A percentile compares a stretch with the other conserved stretches of the same genome.
Evolutionary conservation across 2,888 invertebrate species (phyloP).

Genomic region (Alsophila aescularia): DNA sequence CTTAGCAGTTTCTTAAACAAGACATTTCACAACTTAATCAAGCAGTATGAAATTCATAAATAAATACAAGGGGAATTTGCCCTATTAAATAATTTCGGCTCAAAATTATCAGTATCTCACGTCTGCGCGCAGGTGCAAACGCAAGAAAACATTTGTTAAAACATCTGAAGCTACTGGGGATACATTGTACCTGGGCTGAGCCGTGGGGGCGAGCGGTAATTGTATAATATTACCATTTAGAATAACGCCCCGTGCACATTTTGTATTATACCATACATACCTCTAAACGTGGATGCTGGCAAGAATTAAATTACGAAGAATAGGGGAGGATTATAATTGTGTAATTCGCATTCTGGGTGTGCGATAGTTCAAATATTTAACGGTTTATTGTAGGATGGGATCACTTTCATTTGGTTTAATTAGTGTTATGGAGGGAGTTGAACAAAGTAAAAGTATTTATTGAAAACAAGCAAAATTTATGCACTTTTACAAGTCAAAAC

Average conservation of each 20-base stretch:
- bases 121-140: conserved; percentile 32
- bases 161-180: conserved; percentile 15
- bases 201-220: conserved; percentile 31
- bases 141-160: conserved; percentile 31
- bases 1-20: neutral
- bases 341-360: conserved; percentile 33
- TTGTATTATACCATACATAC: conserved; percentile 12
- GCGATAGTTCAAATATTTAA: conserved; percentile 40
- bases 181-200: conserved; percentile 31
- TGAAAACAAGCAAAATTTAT: too few relatives aligned
- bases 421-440: conserved; percentile 16
- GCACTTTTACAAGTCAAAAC: too few relatives aligned
- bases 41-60: conserved; percentile 28
- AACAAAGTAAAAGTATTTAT: too few relatives aligned
- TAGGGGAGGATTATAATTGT: conserved; percentile 35
- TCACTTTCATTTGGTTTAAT: conserved; percentile 27
- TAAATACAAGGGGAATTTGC: conserved; percentile 20
- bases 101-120: conserved; percentile 31
- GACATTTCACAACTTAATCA: conserved; percentile 8
- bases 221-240: conserved; percentile 45
- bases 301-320: conserved; percentile 41
- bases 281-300: conserved; percentile 21
- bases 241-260: conserved; percentile 31
- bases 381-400: conserved; percentile 30
- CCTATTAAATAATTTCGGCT: conserved; percentile 29